These are phyloP conservation scores for Zelleria hepariella DNA, from an alignment of 2,888 invertebrate species.

Conservation along the genomic window DNA sequence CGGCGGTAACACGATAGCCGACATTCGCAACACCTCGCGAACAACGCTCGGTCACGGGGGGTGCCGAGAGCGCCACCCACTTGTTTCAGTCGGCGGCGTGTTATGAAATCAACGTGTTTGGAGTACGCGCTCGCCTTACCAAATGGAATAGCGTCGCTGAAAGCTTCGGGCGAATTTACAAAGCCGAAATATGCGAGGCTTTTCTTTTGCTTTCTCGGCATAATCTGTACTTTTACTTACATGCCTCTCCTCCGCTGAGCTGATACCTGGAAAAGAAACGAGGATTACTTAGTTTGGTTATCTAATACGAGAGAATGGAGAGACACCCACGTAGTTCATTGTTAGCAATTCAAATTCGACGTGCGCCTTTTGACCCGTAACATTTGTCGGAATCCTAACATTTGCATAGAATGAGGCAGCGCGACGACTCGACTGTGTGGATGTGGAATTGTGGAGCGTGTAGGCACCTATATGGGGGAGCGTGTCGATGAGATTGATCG, in stretches of 20 bases:
- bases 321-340: not conserved
- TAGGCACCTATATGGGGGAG: not conserved
- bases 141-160: slow-evolving; percentile 57
- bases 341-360: slow-evolving; percentile 3
- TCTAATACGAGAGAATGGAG: not conserved
- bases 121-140: slow-evolving; percentile 58
- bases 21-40: slow-evolving; percentile 66
- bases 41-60: slow-evolving; percentile 42
- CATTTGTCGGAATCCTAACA: slow-evolving; percentile 1
- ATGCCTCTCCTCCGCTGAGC: slow-evolving; percentile 69
- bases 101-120: slow-evolving; percentile 71
- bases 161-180: slow-evolving; percentile 45
- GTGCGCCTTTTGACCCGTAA: not conserved
- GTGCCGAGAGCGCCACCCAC: slow-evolving; percentile 59
- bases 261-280: slow-evolving; percentile 55
- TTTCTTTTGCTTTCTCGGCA: slow-evolving; percentile 19
- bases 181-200: slow-evolving; percentile 35
- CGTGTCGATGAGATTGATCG: not conserved
- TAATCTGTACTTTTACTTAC: slow-evolving; percentile 55
- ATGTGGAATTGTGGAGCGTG: too few relatives aligned
- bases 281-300: slow-evolving; percentile 11
- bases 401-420: slow-evolving; percentile 1
- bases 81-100: slow-evolving; percentile 62
- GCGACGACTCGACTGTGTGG: too few relatives aligned
- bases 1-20: slow-evolving; percentile 49